phyloP scores from a whole-genome alignment of 2,797 vertebrate genomes.

The Falco peregrinus region DNA sequence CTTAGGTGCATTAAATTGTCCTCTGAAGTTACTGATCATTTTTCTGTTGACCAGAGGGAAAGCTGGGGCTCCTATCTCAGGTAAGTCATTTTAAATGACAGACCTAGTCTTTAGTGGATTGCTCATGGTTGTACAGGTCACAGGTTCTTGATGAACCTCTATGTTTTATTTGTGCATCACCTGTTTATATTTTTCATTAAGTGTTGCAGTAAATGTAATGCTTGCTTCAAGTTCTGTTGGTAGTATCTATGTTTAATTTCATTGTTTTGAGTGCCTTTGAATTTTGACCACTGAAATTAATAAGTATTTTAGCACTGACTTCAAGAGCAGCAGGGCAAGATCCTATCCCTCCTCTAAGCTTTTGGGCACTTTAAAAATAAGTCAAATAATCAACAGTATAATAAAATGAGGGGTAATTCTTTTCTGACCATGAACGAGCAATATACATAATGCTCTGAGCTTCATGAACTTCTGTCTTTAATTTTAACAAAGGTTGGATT shows the following conservation, averaged over 20 bases:
- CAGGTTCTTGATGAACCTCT: background rate
- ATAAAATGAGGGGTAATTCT: background rate
- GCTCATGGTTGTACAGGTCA: background rate
- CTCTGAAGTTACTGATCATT: background rate
- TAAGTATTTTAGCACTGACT: background rate
- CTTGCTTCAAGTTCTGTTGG: background rate
- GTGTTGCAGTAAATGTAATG: background rate
- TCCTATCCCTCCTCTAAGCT: background rate
- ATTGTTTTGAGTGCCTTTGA: background rate
- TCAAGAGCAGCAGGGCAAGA: background rate
- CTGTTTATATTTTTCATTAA: background rate
- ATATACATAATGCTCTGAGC: background rate
- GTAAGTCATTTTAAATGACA: background rate
- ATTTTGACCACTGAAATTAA: background rate
- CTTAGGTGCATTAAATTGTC: background rate
- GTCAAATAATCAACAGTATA: background rate
- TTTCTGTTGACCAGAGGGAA: background rate
- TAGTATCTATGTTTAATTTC: background rate
- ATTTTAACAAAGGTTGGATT: background rate
- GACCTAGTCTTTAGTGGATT: background rate
- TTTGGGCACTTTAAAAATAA: background rate
- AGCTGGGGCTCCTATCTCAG: background rate
- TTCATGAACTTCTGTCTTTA: background rate
- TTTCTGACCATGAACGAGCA: background rate
- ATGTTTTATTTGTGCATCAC: background rate